Percentiles rank a stretch among this genome's conserved stretches.
Evolutionary conservation across 2,797 vertebrate genomes (phyloP).

Genomic region (Octomys mimax): DNA sequence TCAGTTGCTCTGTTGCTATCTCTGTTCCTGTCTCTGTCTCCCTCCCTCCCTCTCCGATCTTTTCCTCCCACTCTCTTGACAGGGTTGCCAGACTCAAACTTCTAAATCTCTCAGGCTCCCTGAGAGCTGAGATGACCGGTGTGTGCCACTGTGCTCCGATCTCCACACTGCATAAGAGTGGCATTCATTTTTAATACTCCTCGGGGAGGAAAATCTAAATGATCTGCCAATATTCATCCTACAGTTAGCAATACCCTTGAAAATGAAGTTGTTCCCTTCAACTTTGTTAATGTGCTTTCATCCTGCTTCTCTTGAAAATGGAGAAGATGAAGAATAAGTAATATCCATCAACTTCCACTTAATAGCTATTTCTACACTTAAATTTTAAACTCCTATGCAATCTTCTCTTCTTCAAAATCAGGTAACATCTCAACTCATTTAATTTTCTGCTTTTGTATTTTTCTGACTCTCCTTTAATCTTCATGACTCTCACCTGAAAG

Average conservation of each 20-base stretch:
- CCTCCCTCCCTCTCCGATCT: too few species aligned
- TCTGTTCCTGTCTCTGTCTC: too few species aligned
- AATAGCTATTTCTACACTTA: background rate
- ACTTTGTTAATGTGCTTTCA: background rate
- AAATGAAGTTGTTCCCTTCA: background rate
- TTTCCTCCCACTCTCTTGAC: background rate
- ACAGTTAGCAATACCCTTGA: background rate
- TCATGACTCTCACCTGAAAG: background rate
- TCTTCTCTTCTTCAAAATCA: constrained; percentile 47
- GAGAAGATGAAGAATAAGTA: background rate
- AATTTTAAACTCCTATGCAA: background rate
- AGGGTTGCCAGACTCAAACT: background rate
- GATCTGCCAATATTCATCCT: background rate
- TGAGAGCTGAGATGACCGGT: background rate
- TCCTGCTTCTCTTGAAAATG: background rate
- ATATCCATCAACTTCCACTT: background rate
- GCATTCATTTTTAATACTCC: constrained; percentile 39
- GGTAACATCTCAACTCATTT: background rate
- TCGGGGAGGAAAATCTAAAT: background rate
- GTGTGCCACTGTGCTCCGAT: background rate
- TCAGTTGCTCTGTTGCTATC: fast-evolving
- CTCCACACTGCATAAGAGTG: background rate
- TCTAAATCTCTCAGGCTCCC: background rate
- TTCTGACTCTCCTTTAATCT: constrained; percentile 27
- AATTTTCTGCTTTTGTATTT: background rate